These are phyloP conservation scores for Aphaenogaster ashmeadi DNA, from an alignment of 1,140 invertebrate species.

Conservation along the genomic window DNA sequence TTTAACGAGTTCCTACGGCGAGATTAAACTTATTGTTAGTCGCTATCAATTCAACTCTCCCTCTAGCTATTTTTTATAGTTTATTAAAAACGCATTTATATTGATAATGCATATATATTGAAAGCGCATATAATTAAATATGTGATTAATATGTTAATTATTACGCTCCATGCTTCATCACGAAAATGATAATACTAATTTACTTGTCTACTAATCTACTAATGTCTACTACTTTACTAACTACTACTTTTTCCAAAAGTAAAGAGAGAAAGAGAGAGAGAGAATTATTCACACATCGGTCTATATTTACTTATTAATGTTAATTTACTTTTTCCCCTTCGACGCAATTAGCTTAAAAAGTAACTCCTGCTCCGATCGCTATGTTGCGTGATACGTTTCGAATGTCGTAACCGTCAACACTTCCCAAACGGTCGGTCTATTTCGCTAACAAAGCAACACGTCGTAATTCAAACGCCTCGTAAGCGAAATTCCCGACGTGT, in stretches of 20 bases:
- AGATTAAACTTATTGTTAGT: constrained; percentile 23
- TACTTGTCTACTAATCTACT: not conserved
- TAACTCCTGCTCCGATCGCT: not conserved
- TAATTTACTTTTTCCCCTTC: not conserved
- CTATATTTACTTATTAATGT: not conserved
- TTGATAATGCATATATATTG: not conserved
- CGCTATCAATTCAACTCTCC: not conserved
- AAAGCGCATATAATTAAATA: not conserved
- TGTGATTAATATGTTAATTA: not conserved
- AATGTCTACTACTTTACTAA: no score
- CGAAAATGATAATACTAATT: not conserved
- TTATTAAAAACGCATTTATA: not conserved
- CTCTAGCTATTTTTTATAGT: not conserved
- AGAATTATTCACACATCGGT: no score
- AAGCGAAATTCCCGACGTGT: constrained; percentile 44
- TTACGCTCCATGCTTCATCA: not conserved
- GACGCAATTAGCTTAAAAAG: not conserved
- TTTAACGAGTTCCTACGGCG: constrained; percentile 20
- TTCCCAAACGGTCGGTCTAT: not conserved
- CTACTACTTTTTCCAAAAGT: no score
- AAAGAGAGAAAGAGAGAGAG: no score
- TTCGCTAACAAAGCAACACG: constrained; percentile 1
- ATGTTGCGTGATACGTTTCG: not conserved
- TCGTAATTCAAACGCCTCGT: not conserved
- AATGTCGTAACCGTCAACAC: constrained; percentile 20